Base-by-base conservation (phyloP, 2,113 vertebrate species). In the Cnemophilus loriae region DNA sequence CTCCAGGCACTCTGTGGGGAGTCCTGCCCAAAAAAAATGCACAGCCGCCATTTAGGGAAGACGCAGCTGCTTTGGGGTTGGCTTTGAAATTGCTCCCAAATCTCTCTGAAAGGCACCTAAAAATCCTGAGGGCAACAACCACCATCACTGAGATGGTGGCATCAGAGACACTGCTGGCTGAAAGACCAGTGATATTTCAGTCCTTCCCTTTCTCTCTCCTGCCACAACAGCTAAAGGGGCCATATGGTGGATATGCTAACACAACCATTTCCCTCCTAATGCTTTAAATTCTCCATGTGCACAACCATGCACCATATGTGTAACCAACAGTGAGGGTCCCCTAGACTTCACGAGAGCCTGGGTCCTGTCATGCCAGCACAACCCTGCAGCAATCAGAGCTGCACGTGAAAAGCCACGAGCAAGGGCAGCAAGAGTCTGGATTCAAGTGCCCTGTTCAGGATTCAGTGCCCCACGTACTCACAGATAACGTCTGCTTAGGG, bases 11-110 rank as follows among this genome's bases (percentile, higher is more conserved):
- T 46, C 44, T 42, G 16, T 35, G 21, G 53, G 35, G 15, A 68
- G 7, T 19, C 23, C 64, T 68, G n/a, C 46, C 65, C 37, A 4
- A 42, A 55, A 87, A 49, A 76, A 47, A 16, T 23, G 3, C 47
- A 53, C 16, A 53, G 30, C 7, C 0, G 0, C 16, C 1, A 0
- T 2, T 9, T 27, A 70, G 32, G 7, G 30, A 42, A 44, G 60
- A 57, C 1, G 1, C 28, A 50, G 47, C 15, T 70, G 42, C 70
- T 67, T 78, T 24, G 10, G 61, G 23, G 13, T 3, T 52, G 63
- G 53, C 41, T 73, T 41, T 18, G n/a, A 14, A 16, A 41, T 8
- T 3, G 49, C 70, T n/a, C 79, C 22, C n/a, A 79, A 55, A 55
- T 7, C 8, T 39, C n/a, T 39, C 57, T 37, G 35, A 59, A 79